Evolutionary conservation across 1,140 invertebrate species (phyloP), one percentile per base, ranked within the genome.

Genomic region (Lerema accius): DNA sequence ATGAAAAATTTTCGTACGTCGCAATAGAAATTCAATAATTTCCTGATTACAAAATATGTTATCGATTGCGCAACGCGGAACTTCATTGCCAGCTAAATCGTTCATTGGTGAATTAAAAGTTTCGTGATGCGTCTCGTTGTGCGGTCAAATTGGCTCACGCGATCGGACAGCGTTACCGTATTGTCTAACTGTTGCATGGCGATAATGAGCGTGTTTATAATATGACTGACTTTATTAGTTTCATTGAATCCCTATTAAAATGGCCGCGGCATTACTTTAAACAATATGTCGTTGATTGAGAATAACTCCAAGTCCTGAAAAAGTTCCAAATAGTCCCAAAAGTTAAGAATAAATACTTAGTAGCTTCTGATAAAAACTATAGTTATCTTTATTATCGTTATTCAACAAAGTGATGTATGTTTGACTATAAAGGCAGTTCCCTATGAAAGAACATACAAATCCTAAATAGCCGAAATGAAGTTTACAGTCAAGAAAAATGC

Each of bases 131-230:
- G 48, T 64, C 42, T 56, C 39, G 55, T 69, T 55, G 53, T 58
- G 64, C 63, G 63, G 67, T 70, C 70, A 65, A 67, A 70, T 68
- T 37, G 55, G 60, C 69, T 60, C 82, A 82, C 82, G 80, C 80
- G 69, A 80, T 69, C 65, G 14, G 23, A 61, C 46, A 14, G 49
- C 45, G 60, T 81, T 77, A 81, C 82, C 71, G 76, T 82, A 84
- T 78, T 62, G 67, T 11, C 58, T 81, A 80, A 81, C 78, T 79
- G 80, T 84, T 79, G 69, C 76, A 73, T 75, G 67, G 46, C 5
- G 17, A 42, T 55, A 55, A 42, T 55, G 17, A 26, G n/a, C 40
- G n/a, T 53, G 32, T 35, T 53, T 42, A 42, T 10, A 11, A 40
- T 42, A n/a, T 55, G 26, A 55, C n/a, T 28, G n/a, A n/a, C n/a